Evolutionary conservation across 2,888 invertebrate genomes (phyloP).

Genomic region (Aspidiotus destructor): DNA sequence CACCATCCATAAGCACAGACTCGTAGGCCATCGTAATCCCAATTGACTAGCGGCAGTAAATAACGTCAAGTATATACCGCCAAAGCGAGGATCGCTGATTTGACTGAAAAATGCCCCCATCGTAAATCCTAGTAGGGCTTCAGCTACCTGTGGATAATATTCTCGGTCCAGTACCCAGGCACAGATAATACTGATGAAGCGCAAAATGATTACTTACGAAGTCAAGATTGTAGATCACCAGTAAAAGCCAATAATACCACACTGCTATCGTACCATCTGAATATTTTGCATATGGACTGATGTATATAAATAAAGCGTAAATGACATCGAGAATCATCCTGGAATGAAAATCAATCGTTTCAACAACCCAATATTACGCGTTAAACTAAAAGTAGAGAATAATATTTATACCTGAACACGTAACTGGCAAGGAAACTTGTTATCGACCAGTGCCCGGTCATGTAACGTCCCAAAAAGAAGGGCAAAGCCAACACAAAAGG

Average conservation of each 20-base stretch:
- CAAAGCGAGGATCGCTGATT: not conserved
- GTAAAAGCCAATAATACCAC: not conserved
- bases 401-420: too few relatives aligned
- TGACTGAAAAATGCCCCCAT: not conserved
- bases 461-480: too few relatives aligned
- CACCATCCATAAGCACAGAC: not conserved
- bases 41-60: not conserved
- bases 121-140: not conserved
- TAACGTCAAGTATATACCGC: slow-evolving; percentile 4
- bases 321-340: too few relatives aligned
- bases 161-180: too few relatives aligned
- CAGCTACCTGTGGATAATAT: not conserved
- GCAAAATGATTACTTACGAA: not conserved
- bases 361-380: too few relatives aligned
- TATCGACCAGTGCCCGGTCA: too few relatives aligned
- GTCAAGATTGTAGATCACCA: not conserved
- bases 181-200: not conserved
- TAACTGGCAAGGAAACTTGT: too few relatives aligned
- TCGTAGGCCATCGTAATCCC: not conserved
- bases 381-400: too few relatives aligned
- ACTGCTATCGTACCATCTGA: not conserved
- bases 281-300: too few relatives aligned
- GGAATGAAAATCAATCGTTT: too few relatives aligned
- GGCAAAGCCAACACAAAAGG: too few relatives aligned
- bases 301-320: too few relatives aligned